Percentiles rank a stretch among this genome's conserved stretches.
phyloP scores from a whole-genome alignment of 2,113 vertebrate genomes.

The Lasiurus cinereus region DNA sequence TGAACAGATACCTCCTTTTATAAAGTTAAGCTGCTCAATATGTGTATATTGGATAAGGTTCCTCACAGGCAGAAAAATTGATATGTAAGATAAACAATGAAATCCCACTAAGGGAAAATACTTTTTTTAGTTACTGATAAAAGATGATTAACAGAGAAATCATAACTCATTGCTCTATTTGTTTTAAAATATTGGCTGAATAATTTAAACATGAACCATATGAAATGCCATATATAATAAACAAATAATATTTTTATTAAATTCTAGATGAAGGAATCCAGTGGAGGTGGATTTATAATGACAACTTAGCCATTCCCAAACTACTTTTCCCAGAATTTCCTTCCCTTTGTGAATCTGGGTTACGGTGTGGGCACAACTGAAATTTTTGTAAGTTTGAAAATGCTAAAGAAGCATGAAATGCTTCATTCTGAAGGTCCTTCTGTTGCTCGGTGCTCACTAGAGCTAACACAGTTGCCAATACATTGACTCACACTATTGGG shows the following conservation, averaged over 20 bases:
- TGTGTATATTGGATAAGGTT: not conserved
- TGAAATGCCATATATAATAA: not conserved
- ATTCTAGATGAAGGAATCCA: not conserved
- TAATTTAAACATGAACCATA: not conserved
- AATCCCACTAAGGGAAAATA: not conserved
- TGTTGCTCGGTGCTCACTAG: not conserved
- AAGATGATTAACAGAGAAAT: slow-evolving; percentile 22
- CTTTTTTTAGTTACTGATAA: not conserved
- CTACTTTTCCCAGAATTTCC: not conserved
- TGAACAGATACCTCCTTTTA: slow-evolving; percentile 31
- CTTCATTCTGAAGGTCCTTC: not conserved
- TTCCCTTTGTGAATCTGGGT: not conserved
- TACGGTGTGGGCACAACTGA: not conserved
- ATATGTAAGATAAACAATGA: not conserved
- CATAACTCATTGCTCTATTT: not conserved
- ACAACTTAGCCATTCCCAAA: not conserved
- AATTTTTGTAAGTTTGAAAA: not conserved
- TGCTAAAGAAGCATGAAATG: not conserved
- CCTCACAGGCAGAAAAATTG: not conserved
- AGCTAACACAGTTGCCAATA: not conserved
- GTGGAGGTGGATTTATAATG: not conserved
- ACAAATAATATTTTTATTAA: not conserved
- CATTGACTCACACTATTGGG: rapidly evolving
- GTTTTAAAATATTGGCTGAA: slow-evolving; percentile 45
- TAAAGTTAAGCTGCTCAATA: not conserved